Conservation (phyloP, 2,113 vertebrate genomes). For the Ammospiza caudacuta region DNA sequence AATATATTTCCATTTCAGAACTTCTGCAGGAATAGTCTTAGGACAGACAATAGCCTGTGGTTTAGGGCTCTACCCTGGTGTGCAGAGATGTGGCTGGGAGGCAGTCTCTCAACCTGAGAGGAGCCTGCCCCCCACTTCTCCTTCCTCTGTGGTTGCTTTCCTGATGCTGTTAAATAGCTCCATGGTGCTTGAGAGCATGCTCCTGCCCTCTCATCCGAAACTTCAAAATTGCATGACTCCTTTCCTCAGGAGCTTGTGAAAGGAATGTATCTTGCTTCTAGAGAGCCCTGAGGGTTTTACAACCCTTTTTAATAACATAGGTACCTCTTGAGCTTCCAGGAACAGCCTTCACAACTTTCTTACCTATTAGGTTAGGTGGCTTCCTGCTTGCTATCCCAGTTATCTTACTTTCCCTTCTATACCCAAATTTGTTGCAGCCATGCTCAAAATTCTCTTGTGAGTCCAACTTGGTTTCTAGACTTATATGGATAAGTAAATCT, state of each 20-base stretch:
- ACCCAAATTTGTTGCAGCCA: neutral
- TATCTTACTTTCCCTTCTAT: neutral
- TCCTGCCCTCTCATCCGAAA: neutral
- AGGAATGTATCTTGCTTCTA: neutral
- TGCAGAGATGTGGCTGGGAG: neutral
- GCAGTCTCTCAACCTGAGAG: neutral
- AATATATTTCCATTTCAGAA: neutral
- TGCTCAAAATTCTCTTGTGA: neutral
- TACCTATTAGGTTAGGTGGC: neutral
- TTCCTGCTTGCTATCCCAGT: neutral
- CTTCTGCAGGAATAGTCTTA: neutral
- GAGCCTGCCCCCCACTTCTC: neutral
- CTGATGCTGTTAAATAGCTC: neutral
- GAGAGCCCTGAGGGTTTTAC: neutral
- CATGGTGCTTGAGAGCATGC: neutral
- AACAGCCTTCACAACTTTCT: neutral
- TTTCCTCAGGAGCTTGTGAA: conserved; percentile 11
- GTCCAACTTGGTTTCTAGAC: neutral
- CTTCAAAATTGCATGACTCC: neutral
- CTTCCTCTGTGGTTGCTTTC: conserved; percentile 13
- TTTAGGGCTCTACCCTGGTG: neutral
- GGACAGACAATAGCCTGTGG: neutral
- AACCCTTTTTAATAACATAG: neutral
- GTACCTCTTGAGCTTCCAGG: neutral
- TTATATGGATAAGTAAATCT: neutral